Evolutionary conservation across 2,113 vertebrate species (phyloP), one percentile per base, ranked within the genome.

Genomic region (Phaethon lepturus): DNA sequence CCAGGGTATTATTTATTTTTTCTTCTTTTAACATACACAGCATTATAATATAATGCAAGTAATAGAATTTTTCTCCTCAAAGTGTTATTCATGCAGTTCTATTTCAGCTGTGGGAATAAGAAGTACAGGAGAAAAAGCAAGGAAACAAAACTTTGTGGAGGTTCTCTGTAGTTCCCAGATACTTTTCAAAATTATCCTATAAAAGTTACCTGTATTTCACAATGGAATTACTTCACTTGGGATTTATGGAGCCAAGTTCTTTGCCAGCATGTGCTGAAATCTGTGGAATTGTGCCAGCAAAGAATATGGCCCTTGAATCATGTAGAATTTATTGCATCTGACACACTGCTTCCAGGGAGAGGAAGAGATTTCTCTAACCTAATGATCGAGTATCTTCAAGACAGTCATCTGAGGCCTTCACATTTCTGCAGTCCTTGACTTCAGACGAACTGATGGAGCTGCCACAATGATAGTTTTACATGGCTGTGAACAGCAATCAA

Each of bases 291-390:
- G 53, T 85, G 87, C 87, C 74, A 91, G 29, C n/a, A 68, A 58
- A 85, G 83, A 68, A n/a, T 76, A 63, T 22, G 44, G 78, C 63
- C 59, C 40, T 88, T 80, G 87, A 93, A 87, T 96, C 64, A 50
- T 86, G 49, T 85, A 87, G 84, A 88, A 93, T 93, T 94, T 81
- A 96, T 80, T 85, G 78, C 78, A n/a, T 53, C 58, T 91, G 83
- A 76, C 78, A 74, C 28, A 50, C 25, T 59, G 74, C 49, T 90
- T 93, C 75, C 68, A 88, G 49, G 38, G 59, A 81, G 31, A 90
- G 82, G 53, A 63, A 59, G 55, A 94, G 79, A 58, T 68, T 47
- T 90, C 83, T 93, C 53, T 93, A 72, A 80, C 49, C 50, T 81
- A 59, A 80, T 85, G 83, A 93, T 76, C 1, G 7, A 85, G 44